phyloP scores from a whole-genome alignment of 2,113 vertebrate species.

The Melanostigma gelatinosum region DNA sequence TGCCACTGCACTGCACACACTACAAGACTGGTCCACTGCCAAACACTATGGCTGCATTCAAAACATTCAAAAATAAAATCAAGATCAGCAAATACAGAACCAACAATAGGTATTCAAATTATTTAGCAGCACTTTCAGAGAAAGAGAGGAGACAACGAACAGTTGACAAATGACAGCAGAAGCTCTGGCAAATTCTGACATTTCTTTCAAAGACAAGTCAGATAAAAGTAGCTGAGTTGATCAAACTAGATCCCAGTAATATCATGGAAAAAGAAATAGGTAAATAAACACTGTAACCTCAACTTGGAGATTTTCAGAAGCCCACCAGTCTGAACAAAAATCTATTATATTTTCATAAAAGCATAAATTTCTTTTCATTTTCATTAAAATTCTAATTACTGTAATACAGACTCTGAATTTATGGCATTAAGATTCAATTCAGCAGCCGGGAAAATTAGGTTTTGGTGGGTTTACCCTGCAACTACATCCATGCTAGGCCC shows the following conservation, averaged over 20 bases:
- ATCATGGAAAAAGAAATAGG: neutral
- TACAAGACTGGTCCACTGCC: conserved; percentile 75
- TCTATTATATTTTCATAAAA: conserved; percentile 28
- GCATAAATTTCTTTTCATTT: conserved; percentile 13
- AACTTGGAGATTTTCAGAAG: conserved; percentile 2
- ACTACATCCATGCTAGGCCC: conserved; percentile 47
- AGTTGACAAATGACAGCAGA: conserved; percentile 44
- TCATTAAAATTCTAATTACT: conserved; percentile 23
- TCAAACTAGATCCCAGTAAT: conserved; percentile 4
- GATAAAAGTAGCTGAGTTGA: conserved; percentile 35
- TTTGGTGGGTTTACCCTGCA: conserved; percentile 49
- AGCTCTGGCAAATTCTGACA: conserved; percentile 36
- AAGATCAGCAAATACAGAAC: conserved; percentile 45
- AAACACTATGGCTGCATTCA: conserved; percentile 75
- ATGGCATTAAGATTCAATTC: conserved; percentile 48
- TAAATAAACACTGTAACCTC: neutral
- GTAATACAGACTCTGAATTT: conserved; percentile 32
- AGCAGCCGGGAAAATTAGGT: conserved; percentile 35
- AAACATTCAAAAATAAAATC: conserved; percentile 14
- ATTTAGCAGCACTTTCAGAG: conserved; percentile 55
- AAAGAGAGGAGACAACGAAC: conserved; percentile 21
- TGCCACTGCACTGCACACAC: conserved; percentile 70
- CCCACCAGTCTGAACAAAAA: conserved; percentile 23
- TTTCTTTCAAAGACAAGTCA: conserved; percentile 32
- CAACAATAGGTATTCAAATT: conserved; percentile 26